Conservation (phyloP, 2,888 invertebrate genomes). For the Agrochola circellaris region DNA sequence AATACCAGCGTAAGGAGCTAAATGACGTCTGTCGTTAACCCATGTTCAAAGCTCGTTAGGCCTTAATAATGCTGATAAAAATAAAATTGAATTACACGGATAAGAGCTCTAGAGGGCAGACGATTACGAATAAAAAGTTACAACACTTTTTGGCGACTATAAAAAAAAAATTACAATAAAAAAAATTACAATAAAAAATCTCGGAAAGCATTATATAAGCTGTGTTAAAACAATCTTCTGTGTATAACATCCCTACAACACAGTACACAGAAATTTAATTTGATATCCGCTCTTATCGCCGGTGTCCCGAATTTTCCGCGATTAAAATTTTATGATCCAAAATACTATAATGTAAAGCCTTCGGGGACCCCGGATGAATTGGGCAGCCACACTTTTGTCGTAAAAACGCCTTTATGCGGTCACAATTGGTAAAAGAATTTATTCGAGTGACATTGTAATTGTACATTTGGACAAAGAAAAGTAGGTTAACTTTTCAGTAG, state of each 20-base stretch:
- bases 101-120: conserved; percentile 43
- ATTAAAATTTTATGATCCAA: conserved; percentile 68
- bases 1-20: conserved; percentile 36
- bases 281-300: conserved; percentile 53
- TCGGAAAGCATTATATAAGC: conserved; percentile 26
- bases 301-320: conserved; percentile 59
- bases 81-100: conserved; percentile 55
- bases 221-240: conserved; percentile 33
- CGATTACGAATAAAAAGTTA: conserved; percentile 53
- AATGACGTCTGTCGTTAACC: conserved; percentile 62
- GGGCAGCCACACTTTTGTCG: conserved; percentile 66
- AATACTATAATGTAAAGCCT: conserved; percentile 68
- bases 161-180: not conserved
- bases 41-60: conserved; percentile 52
- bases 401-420: conserved; percentile 68
- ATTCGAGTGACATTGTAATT: conserved; percentile 54
- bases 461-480: conserved; percentile 23
- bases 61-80: conserved; percentile 56
- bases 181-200: conserved; percentile 11
- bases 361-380: conserved; percentile 62
- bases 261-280: conserved; percentile 62
- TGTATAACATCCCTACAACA: conserved; percentile 35
- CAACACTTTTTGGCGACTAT: conserved; percentile 24
- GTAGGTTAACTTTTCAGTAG: conserved; percentile 21
- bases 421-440: conserved; percentile 63